Evolutionary conservation across 2,113 vertebrate genomes (phyloP).

Genomic region (Ranitomeya variabilis): DNA sequence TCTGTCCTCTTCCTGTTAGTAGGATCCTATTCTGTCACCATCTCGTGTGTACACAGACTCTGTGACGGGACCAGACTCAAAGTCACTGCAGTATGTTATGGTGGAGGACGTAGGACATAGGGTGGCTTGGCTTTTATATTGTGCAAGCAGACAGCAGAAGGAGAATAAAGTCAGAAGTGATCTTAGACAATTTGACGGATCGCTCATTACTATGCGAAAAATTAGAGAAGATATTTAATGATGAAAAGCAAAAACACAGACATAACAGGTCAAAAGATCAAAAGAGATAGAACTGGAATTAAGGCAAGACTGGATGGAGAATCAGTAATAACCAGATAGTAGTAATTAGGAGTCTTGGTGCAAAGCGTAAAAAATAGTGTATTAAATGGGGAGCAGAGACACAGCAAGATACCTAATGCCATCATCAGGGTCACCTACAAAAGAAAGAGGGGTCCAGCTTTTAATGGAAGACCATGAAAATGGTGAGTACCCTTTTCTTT

Average conservation of each 20-base stretch:
- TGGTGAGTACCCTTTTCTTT: constrained; percentile 3
- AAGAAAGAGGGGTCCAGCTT: constrained; percentile 15
- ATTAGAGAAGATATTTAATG: constrained; percentile 1
- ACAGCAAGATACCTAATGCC: constrained; percentile 13
- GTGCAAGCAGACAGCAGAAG: constrained; percentile 4
- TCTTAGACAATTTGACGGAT: not conserved
- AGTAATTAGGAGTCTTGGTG: not conserved
- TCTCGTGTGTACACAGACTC: not conserved
- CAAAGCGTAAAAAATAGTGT: not conserved
- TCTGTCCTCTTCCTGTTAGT: constrained; percentile 45
- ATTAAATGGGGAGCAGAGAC: constrained; percentile 28
- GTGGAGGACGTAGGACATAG: not conserved
- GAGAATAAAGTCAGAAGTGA: not conserved
- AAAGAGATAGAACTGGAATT: not conserved
- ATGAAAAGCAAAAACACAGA: not conserved
- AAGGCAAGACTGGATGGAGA: constrained; percentile 13
- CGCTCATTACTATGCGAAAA: not conserved
- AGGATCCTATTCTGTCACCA: not conserved
- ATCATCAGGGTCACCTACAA: not conserved
- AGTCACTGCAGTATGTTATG: not conserved
- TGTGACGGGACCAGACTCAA: not conserved
- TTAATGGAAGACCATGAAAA: constrained; percentile 15
- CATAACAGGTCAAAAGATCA: not conserved
- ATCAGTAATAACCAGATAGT: not conserved
- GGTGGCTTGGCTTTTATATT: not conserved